Conservation (phyloP, 2,888 invertebrate genomes). For the Eumerus sabulonum region DNA sequence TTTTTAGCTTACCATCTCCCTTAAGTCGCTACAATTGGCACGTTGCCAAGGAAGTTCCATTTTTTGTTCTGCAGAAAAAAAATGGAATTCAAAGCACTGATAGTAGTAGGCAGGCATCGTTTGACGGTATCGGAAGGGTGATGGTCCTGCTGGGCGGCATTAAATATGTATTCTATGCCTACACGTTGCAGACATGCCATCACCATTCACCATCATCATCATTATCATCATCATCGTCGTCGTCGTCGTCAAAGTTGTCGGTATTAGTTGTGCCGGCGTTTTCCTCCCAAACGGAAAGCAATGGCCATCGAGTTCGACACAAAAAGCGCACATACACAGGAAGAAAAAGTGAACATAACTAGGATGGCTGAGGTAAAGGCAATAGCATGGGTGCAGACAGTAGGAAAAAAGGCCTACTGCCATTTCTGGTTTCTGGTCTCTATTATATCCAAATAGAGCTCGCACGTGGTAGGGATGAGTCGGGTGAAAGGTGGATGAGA, state of each 20-base stretch:
- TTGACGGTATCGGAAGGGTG: conserved; percentile 29
- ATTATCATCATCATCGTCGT: conserved; percentile 36
- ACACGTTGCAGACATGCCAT: conserved; percentile 67
- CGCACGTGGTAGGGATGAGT: conserved; percentile 11
- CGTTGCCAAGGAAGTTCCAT: conserved; percentile 60
- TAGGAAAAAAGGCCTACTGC: conserved; percentile 62
- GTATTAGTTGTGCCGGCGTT: too few species aligned
- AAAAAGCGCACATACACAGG: conserved; percentile 25
- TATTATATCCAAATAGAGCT: conserved; percentile 24
- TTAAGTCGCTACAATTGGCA: conserved; percentile 54
- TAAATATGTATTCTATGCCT: conserved; percentile 67
- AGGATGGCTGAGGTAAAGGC: too few species aligned
- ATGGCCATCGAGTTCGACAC: conserved; percentile 66
- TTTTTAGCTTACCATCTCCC: conserved; percentile 10
- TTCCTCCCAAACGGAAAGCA: conserved; percentile 62
- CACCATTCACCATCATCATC: conserved; percentile 61
- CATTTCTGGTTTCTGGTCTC: conserved; percentile 41
- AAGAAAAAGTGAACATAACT: conserved; percentile 20
- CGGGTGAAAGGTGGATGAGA: conserved; percentile 21
- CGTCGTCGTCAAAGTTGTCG: conserved; percentile 19
- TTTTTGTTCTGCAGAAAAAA: conserved; percentile 6
- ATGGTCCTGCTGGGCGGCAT: conserved; percentile 38
- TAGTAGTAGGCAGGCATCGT: conserved; percentile 31
- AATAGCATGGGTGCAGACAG: conserved; percentile 40
- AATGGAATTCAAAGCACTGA: background rate